A percentile compares a stretch with the other conserved stretches of the same genome.
These are phyloP conservation scores for Anoplolepis gracilipes DNA, from an alignment of 1,140 invertebrate species.

Conservation along the genomic window DNA sequence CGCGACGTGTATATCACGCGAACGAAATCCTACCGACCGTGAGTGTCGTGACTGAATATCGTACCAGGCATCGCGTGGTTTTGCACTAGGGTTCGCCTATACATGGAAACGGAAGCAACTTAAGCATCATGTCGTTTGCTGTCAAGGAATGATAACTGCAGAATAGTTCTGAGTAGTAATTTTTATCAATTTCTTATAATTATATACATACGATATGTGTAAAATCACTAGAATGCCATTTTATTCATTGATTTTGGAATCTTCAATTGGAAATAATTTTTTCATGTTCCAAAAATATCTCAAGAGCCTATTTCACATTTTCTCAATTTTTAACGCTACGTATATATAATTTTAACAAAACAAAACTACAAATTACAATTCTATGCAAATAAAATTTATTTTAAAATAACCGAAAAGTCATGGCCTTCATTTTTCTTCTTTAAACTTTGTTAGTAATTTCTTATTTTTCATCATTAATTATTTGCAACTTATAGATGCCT, in stretches of 20 bases:
- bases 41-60: conserved; percentile 47
- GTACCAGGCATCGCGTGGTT: conserved; percentile 57
- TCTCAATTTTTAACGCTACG: not conserved
- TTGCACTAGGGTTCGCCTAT: not conserved
- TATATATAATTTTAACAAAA: not conserved
- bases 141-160: not conserved
- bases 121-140: not conserved
- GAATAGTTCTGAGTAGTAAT: not conserved
- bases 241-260: not conserved
- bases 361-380: conserved; percentile 7
- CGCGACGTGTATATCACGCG: conserved; percentile 25
- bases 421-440: not conserved
- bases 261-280: not conserved
- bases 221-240: not conserved
- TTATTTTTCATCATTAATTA: not conserved
- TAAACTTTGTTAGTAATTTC: not conserved
- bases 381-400: not conserved
- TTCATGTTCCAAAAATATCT: not conserved
- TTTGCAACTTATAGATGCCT: not conserved
- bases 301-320: not conserved
- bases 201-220: not conserved
- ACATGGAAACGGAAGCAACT: conserved; percentile 32
- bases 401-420: too few relatives aligned
- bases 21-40: conserved; percentile 18
- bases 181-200: not conserved